Evolutionary conservation across 2,113 vertebrate species (phyloP), one percentile per base, ranked within the genome.

Genomic region (Dasypus novemcinctus): DNA sequence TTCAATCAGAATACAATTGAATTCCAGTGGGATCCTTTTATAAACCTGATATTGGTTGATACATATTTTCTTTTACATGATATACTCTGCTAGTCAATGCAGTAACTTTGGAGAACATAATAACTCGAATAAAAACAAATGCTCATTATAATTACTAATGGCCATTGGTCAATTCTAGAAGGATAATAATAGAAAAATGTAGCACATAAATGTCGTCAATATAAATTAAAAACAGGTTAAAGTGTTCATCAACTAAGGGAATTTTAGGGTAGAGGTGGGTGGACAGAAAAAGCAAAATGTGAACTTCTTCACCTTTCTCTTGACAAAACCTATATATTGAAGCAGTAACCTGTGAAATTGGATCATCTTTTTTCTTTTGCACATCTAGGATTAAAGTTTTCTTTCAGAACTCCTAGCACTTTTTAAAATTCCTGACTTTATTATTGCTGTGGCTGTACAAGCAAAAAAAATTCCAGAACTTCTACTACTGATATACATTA

Each of bases 181-280:
- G 25, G n/a, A 52, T 71, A 85, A 74, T 66, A 68, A 92, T 27
- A n/a, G 46, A 64, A 95, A 64, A 93, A 36, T 36, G 5, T 33
- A 80, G 68, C 41, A 43, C 46, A 15, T 33, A 54, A 86, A 78
- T 87, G 11, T 69, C 83, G 29, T 91, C 27, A 61, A 41, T 27
- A 87, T 80, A 68, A 46, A 87, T 93, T 43, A 75, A 85, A 96
- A 92, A 76, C 43, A 90, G 61, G 52, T 76, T 76, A 89, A 94
- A 84, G 12, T 87, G 10, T 92, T 82, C 46, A 68, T 79, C 54
- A 61, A 14, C 57, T 83, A 80, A 83, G 72, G 43, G 31, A 69
- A 74, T 23, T 93, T 85, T 63, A 43, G 14, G 18, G 7, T 57
- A 12, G 49, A 59, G 63, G 36, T 63, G 4, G 17, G 4, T 61